Evolutionary conservation across 1,140 invertebrate genomes (phyloP).

Genomic region (Leptinotarsa lineolata): DNA sequence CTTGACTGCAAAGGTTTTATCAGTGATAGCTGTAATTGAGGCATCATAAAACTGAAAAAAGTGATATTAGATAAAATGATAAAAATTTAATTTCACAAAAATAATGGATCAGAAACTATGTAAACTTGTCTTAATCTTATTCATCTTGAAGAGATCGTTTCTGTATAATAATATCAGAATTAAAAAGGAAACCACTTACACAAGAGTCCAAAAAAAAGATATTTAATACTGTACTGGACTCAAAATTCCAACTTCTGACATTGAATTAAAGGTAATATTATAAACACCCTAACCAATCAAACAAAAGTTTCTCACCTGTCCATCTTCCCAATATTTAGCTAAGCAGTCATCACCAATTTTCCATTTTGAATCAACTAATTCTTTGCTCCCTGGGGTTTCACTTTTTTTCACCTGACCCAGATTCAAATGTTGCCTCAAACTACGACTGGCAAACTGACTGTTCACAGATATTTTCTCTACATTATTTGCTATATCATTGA

Average conservation of each 20-base stretch:
- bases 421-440: slow-evolving; percentile 50
- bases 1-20: slow-evolving; percentile 80
- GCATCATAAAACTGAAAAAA: slow-evolving; percentile 81
- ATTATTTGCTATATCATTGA: slow-evolving; percentile 37
- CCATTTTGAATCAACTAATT: slow-evolving; percentile 63
- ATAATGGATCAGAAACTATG: no score
- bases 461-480: slow-evolving; percentile 45
- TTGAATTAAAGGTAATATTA: not conserved
- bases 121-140: no score
- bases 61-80: no score
- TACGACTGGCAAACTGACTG: slow-evolving; percentile 49
- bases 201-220: no score
- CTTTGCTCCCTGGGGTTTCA: slow-evolving; percentile 39
- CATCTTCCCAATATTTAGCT: slow-evolving; percentile 92
- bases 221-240: no score
- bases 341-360: slow-evolving; percentile 80
- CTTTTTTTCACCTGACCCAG: slow-evolving; percentile 49
- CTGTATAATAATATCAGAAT: no score
- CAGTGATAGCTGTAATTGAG: slow-evolving; percentile 75
- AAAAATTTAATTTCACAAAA: no score
- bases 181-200: no score
- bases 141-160: no score
- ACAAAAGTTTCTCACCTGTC: slow-evolving; percentile 63
- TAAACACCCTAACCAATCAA: not conserved
- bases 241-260: no score